These are phyloP conservation scores for Clepsis dumicolana DNA, from an alignment of 2,888 invertebrate genomes.

Conservation along the genomic window DNA sequence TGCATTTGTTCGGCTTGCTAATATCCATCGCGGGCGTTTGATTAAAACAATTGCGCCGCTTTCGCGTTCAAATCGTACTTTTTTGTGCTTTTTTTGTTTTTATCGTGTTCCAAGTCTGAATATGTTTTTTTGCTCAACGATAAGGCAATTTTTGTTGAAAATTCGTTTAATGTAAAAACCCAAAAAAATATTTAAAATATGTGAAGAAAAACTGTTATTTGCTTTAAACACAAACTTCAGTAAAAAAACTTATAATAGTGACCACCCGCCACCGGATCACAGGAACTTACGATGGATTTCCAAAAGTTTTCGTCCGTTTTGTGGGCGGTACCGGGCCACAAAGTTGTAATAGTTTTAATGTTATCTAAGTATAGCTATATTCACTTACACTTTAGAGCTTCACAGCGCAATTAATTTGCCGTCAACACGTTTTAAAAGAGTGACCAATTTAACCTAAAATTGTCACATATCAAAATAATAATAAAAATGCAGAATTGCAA, in stretches of 20 bases:
- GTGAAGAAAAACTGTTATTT: too few relatives aligned
- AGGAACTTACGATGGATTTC: neutral
- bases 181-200: too few relatives aligned
- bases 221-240: too few relatives aligned
- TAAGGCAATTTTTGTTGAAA: neutral
- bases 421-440: too few relatives aligned
- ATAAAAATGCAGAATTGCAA: too few relatives aligned
- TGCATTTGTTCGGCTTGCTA: conserved; percentile 49
- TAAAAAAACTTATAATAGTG: too few relatives aligned
- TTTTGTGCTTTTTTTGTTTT: neutral
- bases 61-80: neutral
- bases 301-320: neutral
- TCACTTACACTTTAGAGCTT: neutral
- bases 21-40: conserved; percentile 55
- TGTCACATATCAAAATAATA: too few relatives aligned
- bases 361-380: neutral
- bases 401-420: too few relatives aligned
- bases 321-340: neutral
- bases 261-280: neutral
- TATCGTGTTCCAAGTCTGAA: conserved; percentile 1
- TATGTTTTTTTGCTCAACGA: neutral
- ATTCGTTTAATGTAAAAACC: too few relatives aligned
- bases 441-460: too few relatives aligned
- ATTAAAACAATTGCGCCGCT: conserved; percentile 48
- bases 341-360: neutral